Base-by-base conservation (phyloP, 2,797 vertebrate species). In the Heteromormyrus szaboi region DNA sequence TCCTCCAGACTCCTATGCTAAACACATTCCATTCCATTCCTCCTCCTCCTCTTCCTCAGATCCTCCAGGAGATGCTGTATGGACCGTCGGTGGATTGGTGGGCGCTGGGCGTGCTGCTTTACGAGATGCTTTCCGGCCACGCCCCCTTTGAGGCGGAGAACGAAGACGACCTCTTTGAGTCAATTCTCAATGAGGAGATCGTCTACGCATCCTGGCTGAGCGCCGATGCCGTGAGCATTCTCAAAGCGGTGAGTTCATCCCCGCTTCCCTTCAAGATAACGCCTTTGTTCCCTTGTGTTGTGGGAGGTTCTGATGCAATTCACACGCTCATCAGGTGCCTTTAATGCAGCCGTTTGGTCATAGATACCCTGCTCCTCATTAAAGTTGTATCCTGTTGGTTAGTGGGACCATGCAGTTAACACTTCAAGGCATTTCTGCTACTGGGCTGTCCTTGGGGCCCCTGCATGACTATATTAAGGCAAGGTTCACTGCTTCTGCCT, bases 61-160 rank as follows among this genome's bases (percentile, higher is more conserved):
- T 99, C 92, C 96, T 99, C 48, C 97, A 99, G 93, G 98, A 99
- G 94, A 97, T 99, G 97, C 95, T 97, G 19, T 99, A 99, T 0
- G 98, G 98, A 33, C 96, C 98, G 0, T 98, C 98, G 0, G 98
- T 99, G 5, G 98, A 99, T 92, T 99, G 98, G 98, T 99, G 98
- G 98, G 98, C 98, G 0, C 98, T 99, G 85, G 98, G 98, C 0
- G 98, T 99, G 92, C 94, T 99, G 37, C 96, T 99, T 4, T 99
- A 98, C 0, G 98, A 99, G 95, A 99, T 99, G 98, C 96, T 99
- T 1, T 99, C 97, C 0, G 98, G 98, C 86, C 98, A 99, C 0
- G 98, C 98, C 0, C 98, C 98, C 79, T 99, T 99, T 0, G 98
- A 99, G 93, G 98, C 98, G 0, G 98, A 99, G 94, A 99, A 99